Evolutionary conservation across 2,888 invertebrate species (phyloP), one percentile per base, ranked within the genome.

Genomic region (Epicampocera succincta): DNA sequence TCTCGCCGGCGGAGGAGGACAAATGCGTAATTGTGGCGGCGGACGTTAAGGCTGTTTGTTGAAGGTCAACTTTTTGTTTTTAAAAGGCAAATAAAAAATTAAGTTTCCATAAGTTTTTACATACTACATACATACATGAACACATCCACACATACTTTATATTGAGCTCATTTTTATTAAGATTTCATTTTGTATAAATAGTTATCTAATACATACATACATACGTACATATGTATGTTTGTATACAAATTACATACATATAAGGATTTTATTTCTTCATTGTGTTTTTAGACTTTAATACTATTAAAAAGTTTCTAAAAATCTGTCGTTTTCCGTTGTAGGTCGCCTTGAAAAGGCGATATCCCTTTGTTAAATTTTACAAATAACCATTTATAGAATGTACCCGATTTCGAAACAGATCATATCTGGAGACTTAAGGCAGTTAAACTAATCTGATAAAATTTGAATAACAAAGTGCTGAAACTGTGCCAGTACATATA

Each of bases 151-250:
- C 44, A 29, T 29, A 46, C 15, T 46, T 42, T 40, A 21, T 46
- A 42, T 21, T n/a, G 1, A 46, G 12, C 38, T 19, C 13, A 13
- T 25, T 58, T 38, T 61, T 19, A 21, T 29, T 17, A 63, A 52
- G 13, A 15, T 75, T 33, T 46, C 19, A 42, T 60, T 76, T 69
- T 76, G 76, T 76, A 68, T 44, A 61, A 60, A 50, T 29, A 44
- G 15, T 74, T 54, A 63, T 54, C 21, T 61, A 42, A 52, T 44
- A 42, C 17, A 40, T 12, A 29, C 19, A 48, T 21, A 66, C n/a
- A 52, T 15, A 25, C 4, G 44, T 65, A 54, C 17, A 17, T n/a
- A n/a, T n/a, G n/a, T n/a, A n/a, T n/a, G n/a, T n/a, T n/a, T n/a
- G n/a, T n/a, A n/a, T n/a, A n/a, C n/a, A 54, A 15, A 25, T 4